Evolutionary conservation across 1,140 invertebrate species (phyloP).

Genomic region (Euura saliciscinereae): DNA sequence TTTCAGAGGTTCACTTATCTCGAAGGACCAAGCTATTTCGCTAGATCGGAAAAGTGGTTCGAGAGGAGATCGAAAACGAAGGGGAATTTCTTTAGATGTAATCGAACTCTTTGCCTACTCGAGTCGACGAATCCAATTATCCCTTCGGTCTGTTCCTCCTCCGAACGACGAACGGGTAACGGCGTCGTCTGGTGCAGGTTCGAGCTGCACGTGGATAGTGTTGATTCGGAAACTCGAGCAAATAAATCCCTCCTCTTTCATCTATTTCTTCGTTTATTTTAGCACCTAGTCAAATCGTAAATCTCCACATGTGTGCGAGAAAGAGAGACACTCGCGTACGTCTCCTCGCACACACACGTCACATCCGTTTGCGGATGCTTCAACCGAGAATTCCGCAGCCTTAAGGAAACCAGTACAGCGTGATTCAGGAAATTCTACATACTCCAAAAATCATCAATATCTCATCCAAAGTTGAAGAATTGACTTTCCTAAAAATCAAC

Average conservation of each 20-base stretch:
- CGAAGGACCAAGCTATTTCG: not conserved
- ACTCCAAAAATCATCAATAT: too few species aligned
- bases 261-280: not conserved
- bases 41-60: not conserved
- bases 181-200: not conserved
- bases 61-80: not conserved
- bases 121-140: conserved; percentile 7
- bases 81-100: conserved; percentile 4
- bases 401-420: not conserved
- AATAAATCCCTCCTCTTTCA: conserved; percentile 1
- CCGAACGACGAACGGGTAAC: not conserved
- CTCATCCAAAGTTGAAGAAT: too few species aligned
- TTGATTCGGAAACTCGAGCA: not conserved
- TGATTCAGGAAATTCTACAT: too few species aligned
- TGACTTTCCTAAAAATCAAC: too few species aligned
- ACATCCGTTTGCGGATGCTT: too few species aligned
- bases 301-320: not conserved
- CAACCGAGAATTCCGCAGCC: not conserved
- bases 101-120: not conserved
- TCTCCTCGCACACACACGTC: too few species aligned
- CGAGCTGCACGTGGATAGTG: not conserved
- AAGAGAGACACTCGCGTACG: too few species aligned
- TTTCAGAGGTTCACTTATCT: not conserved
- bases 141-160: not conserved
- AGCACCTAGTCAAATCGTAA: not conserved